Evolutionary conservation across 2,888 invertebrate species (phyloP), one percentile per base, ranked within the genome.

Genomic region (Drosophila kokeensis): DNA sequence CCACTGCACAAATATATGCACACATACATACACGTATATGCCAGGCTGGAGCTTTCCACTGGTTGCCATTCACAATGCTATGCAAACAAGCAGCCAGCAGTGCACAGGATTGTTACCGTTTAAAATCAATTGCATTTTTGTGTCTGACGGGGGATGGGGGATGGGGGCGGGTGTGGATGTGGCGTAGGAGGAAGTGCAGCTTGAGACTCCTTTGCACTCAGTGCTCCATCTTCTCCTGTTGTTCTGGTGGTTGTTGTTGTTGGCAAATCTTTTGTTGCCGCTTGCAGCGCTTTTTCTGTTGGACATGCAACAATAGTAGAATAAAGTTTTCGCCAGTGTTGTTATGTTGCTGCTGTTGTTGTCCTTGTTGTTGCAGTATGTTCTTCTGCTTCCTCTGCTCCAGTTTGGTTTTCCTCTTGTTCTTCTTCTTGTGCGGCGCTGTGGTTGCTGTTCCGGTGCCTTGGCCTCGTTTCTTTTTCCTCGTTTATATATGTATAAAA

Each of bases 61-160:
- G 55, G 53, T 40, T 71, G 42, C 78, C 62, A 71, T 70, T 72
- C 66, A 54, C 58, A 79, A 72, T 76, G 67, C 72, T 70, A 72
- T 79, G 79, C 79, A 79, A 79, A 79, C 78, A 73, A 78, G 77
- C 66, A 64, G 63, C 67, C 30, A 57, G 59, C 18, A 36, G 36
- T 27, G 57, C 61, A 73, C 73, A 55, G 77, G 38, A 84, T 82
- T 82, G 83, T 79, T 77, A 76, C 75, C 83, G 83, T 76, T 87
- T 85, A 87, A 87, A 78, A 87, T 79, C 81, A 73, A 87, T 87
- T 82, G 81, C 81, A 84, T 77, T 83, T 55, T 63, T 52, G 54
- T 60, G 66, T 65, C 34, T 58, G 59, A 29, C 1, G 15, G 42
- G 11, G 30, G 5, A 4, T 2, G 15, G 42, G 11, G 30, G 5